phyloP scores from a whole-genome alignment of 1,140 invertebrate species.

The Calephelis nemesis region DNA sequence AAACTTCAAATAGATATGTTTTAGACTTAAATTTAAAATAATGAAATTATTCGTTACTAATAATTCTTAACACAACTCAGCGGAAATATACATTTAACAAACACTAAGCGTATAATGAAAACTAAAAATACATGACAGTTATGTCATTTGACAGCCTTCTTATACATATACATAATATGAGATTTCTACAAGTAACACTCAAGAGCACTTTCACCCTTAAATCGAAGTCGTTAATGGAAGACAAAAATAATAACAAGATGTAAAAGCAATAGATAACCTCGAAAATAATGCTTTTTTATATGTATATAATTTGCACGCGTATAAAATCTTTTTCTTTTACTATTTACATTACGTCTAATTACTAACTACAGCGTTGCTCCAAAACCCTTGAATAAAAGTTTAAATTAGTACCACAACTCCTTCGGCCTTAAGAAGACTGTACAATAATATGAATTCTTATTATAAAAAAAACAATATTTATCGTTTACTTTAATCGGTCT shows the following conservation, averaged over 20 bases:
- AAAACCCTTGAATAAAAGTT: conserved; percentile 46
- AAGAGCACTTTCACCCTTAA: conserved; percentile 21
- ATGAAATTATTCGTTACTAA: conserved; percentile 7
- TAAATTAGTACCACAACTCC: conserved; percentile 41
- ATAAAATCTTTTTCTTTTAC: conserved; percentile 53
- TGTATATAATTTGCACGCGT: conserved; percentile 48
- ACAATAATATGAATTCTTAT: too few relatives aligned
- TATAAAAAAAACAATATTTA: too few relatives aligned
- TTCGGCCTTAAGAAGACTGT: conserved; percentile 7
- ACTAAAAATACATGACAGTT: conserved; percentile 7
- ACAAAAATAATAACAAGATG: conserved; percentile 40
- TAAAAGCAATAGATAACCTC: conserved; percentile 26
- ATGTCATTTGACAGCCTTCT: not conserved
- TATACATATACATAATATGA: not conserved
- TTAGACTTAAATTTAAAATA: conserved; percentile 38
- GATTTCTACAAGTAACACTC: conserved; percentile 2
- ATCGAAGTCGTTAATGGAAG: conserved; percentile 35
- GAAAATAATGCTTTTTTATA: conserved; percentile 28
- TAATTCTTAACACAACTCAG: not conserved
- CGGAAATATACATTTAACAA: conserved; percentile 18
- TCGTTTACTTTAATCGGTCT: too few relatives aligned
- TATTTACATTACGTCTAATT: conserved; percentile 66
- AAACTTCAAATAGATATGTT: conserved; percentile 73
- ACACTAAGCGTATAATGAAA: conserved; percentile 10
- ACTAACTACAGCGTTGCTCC: conserved; percentile 54